Evolutionary conservation across 2,888 invertebrate species (phyloP), one percentile per base, ranked within the genome.

Genomic region (Drosophila incognita): DNA sequence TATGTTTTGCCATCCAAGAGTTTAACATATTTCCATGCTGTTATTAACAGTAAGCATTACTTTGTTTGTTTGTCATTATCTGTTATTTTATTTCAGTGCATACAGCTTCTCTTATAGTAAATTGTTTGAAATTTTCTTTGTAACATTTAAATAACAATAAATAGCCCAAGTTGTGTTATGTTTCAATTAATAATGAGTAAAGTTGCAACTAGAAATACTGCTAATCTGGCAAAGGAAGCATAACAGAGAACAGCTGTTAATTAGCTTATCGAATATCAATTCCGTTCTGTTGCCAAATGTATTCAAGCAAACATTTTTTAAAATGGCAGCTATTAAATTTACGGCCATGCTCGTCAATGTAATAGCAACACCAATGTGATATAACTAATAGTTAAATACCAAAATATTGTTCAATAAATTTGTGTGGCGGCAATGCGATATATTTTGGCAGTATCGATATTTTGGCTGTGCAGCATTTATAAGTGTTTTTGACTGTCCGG

Each of bases 1-100:
- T 68, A 57, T 68, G 68, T 68, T 68, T 69, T 69, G 51, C 52
- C 42, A 69, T 53, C 42, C 59, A 38, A 69, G 27, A 24, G 36
- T 13, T 69, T 69, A 69, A 69, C 69, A 69, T 69, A 27, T 53
- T 38, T 52, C 27, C 36, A n/a, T 24, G 21, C 31, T 69, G 69
- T 68, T 68, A 58, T 42, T 69, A 69, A 51, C 68, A 68, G 58
- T 24, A 24, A 4, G 21, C 31, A 35, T 24, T 35, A 27, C 35
- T 40, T 49, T 21, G 10, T 15, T n/a, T 48, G 29, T 49, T 46
- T 24, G 24, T 4, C 8, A 46, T 24, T 46, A 15, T 24, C 7
- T 46, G 7, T 46, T 46, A 15, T 24, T 24, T 24, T 15, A 24
- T 4, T 8, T 8, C 8, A 24, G 1, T 24, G 24, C 15, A 24